Evolutionary conservation across 1,140 invertebrate species (phyloP).

Genomic region (Lycorma delicatula): DNA sequence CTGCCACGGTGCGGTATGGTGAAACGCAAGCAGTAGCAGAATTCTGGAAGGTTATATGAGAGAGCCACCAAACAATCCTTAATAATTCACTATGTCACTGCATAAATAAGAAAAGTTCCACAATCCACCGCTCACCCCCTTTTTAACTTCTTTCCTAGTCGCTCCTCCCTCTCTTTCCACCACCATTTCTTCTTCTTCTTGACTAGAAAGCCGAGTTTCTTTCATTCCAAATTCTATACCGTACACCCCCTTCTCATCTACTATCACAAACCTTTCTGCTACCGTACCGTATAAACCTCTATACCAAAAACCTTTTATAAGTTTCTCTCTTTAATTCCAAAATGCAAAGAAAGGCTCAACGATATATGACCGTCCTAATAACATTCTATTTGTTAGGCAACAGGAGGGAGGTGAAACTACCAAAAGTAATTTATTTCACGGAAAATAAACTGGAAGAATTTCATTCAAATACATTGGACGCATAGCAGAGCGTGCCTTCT

Average conservation of each 20-base stretch:
- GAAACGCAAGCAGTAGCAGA: too few relatives aligned
- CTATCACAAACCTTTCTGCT: background rate
- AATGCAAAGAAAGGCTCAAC: background rate
- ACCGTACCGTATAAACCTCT: background rate
- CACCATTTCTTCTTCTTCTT: background rate
- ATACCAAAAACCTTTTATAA: conserved; percentile 2
- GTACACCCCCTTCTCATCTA: background rate
- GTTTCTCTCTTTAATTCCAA: conserved; percentile 5
- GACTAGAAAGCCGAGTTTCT: background rate
- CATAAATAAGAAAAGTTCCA: conserved; percentile 6
- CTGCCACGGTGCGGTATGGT: too few relatives aligned
- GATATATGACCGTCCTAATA: conserved; percentile 4
- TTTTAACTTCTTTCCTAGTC: background rate
- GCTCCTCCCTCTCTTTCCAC: background rate
- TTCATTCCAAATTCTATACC: background rate
- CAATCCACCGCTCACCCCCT: background rate
- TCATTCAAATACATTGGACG: too few relatives aligned
- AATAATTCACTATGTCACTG: conserved; percentile 1
- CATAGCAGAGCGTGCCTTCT: too few relatives aligned
- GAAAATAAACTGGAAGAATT: too few relatives aligned
- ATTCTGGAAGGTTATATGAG: too few relatives aligned
- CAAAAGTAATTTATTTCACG: too few relatives aligned
- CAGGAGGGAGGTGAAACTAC: background rate
- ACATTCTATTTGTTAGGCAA: conserved; percentile 5
- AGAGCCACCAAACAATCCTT: conserved; percentile 5